Conservation (phyloP, 2,888 invertebrate genomes). For the Acholoe squamosa region DNA sequence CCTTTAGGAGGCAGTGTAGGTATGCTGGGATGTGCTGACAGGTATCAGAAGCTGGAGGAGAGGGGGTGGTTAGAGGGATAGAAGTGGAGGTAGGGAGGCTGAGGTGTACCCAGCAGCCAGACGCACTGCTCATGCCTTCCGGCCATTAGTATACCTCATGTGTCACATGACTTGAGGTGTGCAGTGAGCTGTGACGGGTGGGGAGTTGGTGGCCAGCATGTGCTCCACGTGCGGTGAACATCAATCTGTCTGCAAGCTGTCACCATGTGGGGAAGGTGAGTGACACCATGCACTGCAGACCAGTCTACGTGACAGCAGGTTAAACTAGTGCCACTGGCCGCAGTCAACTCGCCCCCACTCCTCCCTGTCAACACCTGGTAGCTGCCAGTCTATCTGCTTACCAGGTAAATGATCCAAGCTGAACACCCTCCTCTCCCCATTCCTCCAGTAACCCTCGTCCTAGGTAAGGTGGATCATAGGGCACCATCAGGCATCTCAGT, state of each 20-base stretch:
- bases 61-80: neutral
- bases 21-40: neutral
- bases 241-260: slow-evolving; percentile 3
- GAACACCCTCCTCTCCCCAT: too few species aligned
- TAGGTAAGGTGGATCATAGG: too few species aligned
- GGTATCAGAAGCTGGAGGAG: neutral
- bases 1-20: neutral
- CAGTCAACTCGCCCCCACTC: neutral
- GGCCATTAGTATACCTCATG: neutral
- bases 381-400: neutral
- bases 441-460: too few species aligned
- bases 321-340: slow-evolving; percentile 4
- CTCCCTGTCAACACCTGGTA: neutral
- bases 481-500: too few species aligned
- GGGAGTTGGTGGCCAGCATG: neutral
- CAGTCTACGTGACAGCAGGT: neutral
- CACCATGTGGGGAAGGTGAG: neutral
- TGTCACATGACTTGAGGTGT: neutral
- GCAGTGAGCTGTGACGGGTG: neutral
- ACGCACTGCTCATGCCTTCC: neutral
- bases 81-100: neutral
- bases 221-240: neutral
- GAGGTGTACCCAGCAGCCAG: neutral
- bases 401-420: too few species aligned
- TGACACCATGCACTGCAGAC: neutral